Conservation (phyloP, 1,140 invertebrate species). For the Stegodyphus mimosarum region DNA sequence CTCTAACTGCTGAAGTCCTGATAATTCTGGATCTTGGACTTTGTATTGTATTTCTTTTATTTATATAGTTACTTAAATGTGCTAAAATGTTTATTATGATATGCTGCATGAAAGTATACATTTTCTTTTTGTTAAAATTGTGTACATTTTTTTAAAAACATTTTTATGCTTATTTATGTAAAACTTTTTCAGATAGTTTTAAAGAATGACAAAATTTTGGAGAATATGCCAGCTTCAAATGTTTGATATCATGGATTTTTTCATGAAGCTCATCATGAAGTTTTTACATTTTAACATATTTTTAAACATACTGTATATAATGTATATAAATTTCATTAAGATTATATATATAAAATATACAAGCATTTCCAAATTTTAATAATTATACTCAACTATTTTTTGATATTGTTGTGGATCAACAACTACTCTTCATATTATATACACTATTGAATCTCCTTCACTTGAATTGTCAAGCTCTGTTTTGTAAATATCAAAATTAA, state of each 20-base stretch:
- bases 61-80: background rate
- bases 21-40: too few relatives aligned
- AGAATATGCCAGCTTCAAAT: slow-evolving; percentile 57
- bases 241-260: slow-evolving; percentile 50
- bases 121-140: background rate
- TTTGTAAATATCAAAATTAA: too few relatives aligned
- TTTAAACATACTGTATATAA: background rate
- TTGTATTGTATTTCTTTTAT: too few relatives aligned
- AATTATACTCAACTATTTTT: too few relatives aligned
- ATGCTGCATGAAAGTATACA: background rate
- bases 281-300: background rate
- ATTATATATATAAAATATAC: too few relatives aligned
- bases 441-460: too few relatives aligned
- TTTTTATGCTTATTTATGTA: background rate
- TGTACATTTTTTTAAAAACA: background rate
- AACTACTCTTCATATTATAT: too few relatives aligned
- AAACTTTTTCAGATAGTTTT: slow-evolving; percentile 48
- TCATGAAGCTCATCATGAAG: too few relatives aligned
- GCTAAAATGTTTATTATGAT: background rate
- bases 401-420: too few relatives aligned
- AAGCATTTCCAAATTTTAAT: too few relatives aligned
- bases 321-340: background rate
- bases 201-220: slow-evolving; percentile 58
- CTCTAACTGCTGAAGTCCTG: too few relatives aligned
- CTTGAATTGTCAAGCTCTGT: too few relatives aligned